These are phyloP conservation scores for Papilio glaucus DNA, from an alignment of 1,140 invertebrate genomes.

Conservation along the genomic window DNA sequence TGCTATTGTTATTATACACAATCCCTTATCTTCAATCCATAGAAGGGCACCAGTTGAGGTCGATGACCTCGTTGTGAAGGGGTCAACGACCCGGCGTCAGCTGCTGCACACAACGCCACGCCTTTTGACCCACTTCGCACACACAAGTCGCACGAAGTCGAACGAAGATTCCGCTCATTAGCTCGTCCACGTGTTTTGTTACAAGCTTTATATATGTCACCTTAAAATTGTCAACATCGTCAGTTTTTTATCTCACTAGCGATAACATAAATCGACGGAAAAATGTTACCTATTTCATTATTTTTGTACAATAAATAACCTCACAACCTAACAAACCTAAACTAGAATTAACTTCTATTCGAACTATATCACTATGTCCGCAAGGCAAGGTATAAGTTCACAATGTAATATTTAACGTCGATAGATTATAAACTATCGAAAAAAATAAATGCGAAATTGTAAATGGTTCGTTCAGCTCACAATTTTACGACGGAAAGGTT, in stretches of 20 bases:
- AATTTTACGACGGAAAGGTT: too few relatives aligned
- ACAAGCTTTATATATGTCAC: constrained; percentile 4
- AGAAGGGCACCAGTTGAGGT: constrained; percentile 6
- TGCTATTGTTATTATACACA: constrained; percentile 7
- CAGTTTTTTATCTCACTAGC: background rate
- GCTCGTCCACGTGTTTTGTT: constrained; percentile 23
- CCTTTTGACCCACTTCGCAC: constrained; percentile 27
- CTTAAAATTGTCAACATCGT: background rate
- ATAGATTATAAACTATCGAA: too few relatives aligned
- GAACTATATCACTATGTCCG: too few relatives aligned
- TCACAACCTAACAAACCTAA: too few relatives aligned
- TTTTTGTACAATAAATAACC: too few relatives aligned
- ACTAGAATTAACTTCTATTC: too few relatives aligned
- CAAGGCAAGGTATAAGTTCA: too few relatives aligned
- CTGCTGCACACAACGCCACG: constrained; percentile 16
- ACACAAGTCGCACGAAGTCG: background rate
- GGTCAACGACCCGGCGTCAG: constrained; percentile 18
- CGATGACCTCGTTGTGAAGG: constrained; percentile 19
- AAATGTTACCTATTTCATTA: too few relatives aligned
- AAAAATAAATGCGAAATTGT: too few relatives aligned
- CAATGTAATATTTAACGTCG: too few relatives aligned
- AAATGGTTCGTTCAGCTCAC: too few relatives aligned
- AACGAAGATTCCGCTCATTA: constrained; percentile 27
- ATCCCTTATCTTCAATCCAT: constrained; percentile 8
- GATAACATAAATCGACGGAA: background rate